Evolutionary conservation across 2,113 vertebrate genomes (phyloP).

Genomic region (Xenus cinereus): DNA sequence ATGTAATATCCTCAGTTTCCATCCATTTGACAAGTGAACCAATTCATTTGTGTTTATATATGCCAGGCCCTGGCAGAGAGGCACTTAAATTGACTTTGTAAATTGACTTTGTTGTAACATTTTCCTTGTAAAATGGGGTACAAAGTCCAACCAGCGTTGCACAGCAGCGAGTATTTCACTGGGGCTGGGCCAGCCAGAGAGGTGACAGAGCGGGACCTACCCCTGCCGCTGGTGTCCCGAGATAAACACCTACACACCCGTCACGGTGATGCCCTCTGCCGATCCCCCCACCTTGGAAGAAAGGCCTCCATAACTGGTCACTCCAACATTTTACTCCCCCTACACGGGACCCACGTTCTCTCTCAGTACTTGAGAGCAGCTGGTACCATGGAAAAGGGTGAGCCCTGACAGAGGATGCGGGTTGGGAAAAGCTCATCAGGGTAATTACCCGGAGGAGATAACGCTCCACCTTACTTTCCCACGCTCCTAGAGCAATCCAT

Average conservation of each 20-base stretch:
- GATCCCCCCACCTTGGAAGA: neutral
- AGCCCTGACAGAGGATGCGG: neutral
- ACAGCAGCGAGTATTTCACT: neutral
- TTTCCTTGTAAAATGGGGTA: neutral
- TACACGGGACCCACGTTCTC: neutral
- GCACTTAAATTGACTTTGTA: neutral
- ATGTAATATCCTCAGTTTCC: neutral
- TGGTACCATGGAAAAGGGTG: accelerated
- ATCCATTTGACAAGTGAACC: constrained; percentile 29
- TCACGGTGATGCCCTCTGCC: neutral
- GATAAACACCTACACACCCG: neutral
- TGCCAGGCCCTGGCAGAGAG: neutral
- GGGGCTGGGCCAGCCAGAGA: neutral
- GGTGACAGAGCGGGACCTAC: neutral
- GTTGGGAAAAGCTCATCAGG: neutral
- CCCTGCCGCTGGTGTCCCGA: neutral
- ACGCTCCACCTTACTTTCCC: neutral
- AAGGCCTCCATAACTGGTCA: accelerated
- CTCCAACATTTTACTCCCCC: neutral
- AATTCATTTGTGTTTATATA: constrained; percentile 8
- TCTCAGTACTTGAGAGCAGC: neutral
- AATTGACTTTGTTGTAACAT: constrained; percentile 16
- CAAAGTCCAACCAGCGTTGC: neutral
- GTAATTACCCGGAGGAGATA: neutral
- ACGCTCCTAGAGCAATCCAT: neutral